Conservation (phyloP, 2,113 vertebrate genomes). For the Petroica traversi region DNA sequence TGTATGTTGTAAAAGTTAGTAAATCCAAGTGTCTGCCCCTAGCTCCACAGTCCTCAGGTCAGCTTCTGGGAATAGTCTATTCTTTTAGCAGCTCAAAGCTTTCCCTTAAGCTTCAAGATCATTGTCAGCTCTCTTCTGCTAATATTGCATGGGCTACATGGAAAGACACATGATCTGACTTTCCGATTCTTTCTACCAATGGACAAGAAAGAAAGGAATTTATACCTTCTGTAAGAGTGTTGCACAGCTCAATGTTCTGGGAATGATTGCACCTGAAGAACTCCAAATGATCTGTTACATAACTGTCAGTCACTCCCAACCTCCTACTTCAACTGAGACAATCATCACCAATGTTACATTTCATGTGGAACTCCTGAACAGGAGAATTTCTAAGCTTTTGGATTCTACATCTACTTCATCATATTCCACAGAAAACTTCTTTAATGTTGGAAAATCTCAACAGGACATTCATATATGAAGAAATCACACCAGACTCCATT, state of each 20-base stretch:
- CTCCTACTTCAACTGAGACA: background rate
- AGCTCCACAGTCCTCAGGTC: background rate
- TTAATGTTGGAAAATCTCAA: background rate
- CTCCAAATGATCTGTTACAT: background rate
- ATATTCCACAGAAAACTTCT: background rate
- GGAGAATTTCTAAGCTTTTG: background rate
- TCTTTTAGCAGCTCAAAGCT: background rate
- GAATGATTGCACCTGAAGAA: background rate
- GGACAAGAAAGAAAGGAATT: background rate
- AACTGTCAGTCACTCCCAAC: background rate
- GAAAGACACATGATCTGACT: background rate
- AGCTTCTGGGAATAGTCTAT: background rate
- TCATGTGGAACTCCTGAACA: background rate
- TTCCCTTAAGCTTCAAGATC: background rate
- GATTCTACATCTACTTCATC: background rate
- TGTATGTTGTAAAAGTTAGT: background rate
- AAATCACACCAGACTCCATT: background rate
- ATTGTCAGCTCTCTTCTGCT: background rate
- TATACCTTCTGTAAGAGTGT: background rate
- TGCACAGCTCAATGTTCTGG: background rate
- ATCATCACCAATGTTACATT: background rate
- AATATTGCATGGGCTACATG: fast-evolving
- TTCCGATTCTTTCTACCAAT: background rate
- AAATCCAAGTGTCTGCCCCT: background rate
- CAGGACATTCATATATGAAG: background rate